Conservation (phyloP, 2,797 vertebrate genomes). For the Lutjanus campechanus region DNA sequence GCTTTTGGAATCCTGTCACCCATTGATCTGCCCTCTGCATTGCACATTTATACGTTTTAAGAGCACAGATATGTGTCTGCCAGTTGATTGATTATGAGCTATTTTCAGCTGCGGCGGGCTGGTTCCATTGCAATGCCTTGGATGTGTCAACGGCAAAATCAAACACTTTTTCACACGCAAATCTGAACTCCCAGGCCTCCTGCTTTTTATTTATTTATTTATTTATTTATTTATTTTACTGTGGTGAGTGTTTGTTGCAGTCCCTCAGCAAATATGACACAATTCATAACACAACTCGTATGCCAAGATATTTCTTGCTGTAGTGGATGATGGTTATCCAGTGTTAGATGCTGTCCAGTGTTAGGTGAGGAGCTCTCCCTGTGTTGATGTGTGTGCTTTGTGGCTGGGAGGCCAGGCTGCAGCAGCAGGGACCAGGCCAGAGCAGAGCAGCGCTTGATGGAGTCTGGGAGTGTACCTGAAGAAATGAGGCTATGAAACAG, state of each 20-base stretch:
- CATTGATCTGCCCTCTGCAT: slow-evolving; percentile 78
- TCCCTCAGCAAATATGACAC: slow-evolving; percentile 28
- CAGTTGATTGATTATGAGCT: slow-evolving; percentile 83
- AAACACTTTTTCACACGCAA: slow-evolving; percentile 73
- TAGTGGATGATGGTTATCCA: slow-evolving; percentile 22
- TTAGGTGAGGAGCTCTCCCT: slow-evolving; percentile 13
- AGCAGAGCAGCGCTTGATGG: slow-evolving; percentile 40
- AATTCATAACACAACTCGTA: slow-evolving; percentile 36
- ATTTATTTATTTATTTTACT: background rate
- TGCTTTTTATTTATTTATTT: background rate
- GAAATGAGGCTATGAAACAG: slow-evolving; percentile 43
- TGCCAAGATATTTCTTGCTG: slow-evolving; percentile 28
- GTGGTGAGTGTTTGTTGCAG: slow-evolving; percentile 21
- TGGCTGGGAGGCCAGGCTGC: slow-evolving; percentile 20
- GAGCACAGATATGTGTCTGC: slow-evolving; percentile 84
- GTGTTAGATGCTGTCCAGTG: slow-evolving; percentile 21
- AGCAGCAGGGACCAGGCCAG: slow-evolving; percentile 16
- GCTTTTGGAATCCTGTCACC: slow-evolving; percentile 81
- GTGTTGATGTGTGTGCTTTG: slow-evolving; percentile 33
- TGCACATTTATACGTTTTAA: slow-evolving; percentile 84
- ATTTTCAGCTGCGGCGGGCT: slow-evolving; percentile 73
- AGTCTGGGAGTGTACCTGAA: slow-evolving; percentile 29
- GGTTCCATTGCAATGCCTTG: slow-evolving; percentile 74
- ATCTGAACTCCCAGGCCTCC: slow-evolving; percentile 57
- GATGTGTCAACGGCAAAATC: slow-evolving; percentile 77